Percentiles rank a stretch among this genome's conserved stretches.
Evolutionary conservation across 2,888 invertebrate species (phyloP).

Genomic region (Drosophila tripunctata): DNA sequence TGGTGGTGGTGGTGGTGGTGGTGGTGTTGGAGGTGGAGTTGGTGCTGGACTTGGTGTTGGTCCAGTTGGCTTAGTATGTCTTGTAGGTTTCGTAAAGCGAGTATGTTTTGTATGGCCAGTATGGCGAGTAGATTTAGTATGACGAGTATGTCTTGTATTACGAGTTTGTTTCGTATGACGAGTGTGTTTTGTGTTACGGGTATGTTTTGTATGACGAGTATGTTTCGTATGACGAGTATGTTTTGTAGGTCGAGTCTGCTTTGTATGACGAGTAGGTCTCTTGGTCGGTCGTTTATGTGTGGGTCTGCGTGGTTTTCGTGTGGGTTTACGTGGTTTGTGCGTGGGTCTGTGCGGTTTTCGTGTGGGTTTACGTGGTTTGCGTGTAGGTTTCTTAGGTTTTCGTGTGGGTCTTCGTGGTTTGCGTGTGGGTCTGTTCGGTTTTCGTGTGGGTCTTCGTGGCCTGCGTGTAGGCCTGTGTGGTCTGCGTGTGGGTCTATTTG

Average conservation of each 20-base stretch:
- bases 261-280: neutral
- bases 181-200: too few species aligned
- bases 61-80: neutral
- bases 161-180: too few species aligned
- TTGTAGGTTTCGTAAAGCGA: neutral
- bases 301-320: neutral
- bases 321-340: neutral
- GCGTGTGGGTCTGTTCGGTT: neutral
- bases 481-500: neutral
- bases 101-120: neutral
- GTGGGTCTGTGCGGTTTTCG: neutral
- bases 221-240: neutral
- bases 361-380: neutral
- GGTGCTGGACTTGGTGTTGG: neutral
- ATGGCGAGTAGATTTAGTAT: neutral
- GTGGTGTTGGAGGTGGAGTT: neutral
- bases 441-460: neutral
- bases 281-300: neutral
- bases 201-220: neutral
- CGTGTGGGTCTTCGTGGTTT: neutral
- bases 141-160: too few species aligned
- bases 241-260: neutral
- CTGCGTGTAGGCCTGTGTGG: neutral
- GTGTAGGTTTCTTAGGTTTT: neutral
- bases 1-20: neutral